Evolutionary conservation across 2,113 vertebrate genomes (phyloP).

Genomic region (Onychostruthus taczanowskii): DNA sequence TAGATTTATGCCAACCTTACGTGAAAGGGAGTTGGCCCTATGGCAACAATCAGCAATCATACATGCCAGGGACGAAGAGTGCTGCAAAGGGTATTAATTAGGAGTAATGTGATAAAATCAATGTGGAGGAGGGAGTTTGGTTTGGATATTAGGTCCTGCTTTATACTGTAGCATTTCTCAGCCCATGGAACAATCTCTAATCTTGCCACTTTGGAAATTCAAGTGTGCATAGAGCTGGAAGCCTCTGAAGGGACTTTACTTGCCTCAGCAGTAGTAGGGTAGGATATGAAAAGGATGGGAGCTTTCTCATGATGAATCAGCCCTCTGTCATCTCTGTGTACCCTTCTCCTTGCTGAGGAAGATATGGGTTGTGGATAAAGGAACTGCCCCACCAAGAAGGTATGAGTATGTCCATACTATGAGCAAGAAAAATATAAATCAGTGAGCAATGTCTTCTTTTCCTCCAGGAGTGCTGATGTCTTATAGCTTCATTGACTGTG

Average conservation of each 20-base stretch:
- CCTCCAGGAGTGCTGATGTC: neutral
- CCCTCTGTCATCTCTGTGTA: neutral
- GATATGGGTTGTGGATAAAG: neutral
- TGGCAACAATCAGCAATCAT: neutral
- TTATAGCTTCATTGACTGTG: neutral
- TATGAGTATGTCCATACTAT: neutral
- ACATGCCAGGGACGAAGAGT: neutral
- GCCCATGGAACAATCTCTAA: neutral
- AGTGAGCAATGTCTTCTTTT: neutral
- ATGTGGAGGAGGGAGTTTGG: neutral
- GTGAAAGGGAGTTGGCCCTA: neutral
- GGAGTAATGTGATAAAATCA: neutral
- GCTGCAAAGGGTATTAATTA: neutral
- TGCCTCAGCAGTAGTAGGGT: neutral
- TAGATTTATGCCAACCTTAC: neutral
- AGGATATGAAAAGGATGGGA: neutral
- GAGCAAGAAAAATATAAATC: neutral
- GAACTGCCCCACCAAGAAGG: neutral
- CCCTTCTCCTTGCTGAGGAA: neutral
- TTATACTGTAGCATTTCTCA: neutral
- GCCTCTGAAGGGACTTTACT: neutral
- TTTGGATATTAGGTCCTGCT: neutral
- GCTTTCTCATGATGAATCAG: neutral
- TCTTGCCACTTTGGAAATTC: neutral
- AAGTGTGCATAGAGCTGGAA: neutral